These are phyloP conservation scores for Biston stratarius DNA, from an alignment of 2,888 invertebrate species.

Conservation along the genomic window DNA sequence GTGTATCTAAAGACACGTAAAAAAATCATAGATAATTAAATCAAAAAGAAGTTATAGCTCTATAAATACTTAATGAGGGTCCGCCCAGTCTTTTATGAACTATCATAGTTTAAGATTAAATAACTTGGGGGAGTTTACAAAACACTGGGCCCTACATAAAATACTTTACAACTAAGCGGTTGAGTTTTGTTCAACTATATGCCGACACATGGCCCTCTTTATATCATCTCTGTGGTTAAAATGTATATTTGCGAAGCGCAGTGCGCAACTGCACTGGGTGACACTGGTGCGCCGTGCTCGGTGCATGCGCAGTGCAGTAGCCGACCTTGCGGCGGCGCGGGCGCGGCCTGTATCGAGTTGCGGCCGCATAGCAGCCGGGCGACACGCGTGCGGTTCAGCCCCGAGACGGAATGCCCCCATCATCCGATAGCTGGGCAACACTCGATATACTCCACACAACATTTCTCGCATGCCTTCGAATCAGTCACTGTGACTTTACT, in stretches of 20 bases:
- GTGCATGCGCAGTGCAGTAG: slow-evolving; percentile 79
- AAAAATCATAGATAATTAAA: too few relatives aligned
- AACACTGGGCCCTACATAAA: too few relatives aligned
- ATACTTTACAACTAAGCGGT: too few relatives aligned
- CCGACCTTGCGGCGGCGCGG: slow-evolving; percentile 76
- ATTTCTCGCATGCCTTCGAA: slow-evolving; percentile 69
- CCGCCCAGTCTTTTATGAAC: too few relatives aligned
- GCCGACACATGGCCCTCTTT: too few relatives aligned
- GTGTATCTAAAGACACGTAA: too few relatives aligned
- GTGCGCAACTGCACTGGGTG: too few relatives aligned
- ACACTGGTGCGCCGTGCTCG: neutral
- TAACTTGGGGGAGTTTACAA: too few relatives aligned
- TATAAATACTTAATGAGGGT: too few relatives aligned
- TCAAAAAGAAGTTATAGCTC: too few relatives aligned
- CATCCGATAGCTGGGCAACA: slow-evolving; percentile 76
- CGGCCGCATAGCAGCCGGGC: slow-evolving; percentile 79
- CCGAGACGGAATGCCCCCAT: slow-evolving; percentile 80
- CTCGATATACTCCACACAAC: slow-evolving; percentile 75
- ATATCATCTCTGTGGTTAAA: neutral
- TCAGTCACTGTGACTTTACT: slow-evolving; percentile 67
- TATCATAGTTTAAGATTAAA: too few relatives aligned
- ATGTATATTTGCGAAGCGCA: neutral
- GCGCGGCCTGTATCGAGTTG: slow-evolving; percentile 69
- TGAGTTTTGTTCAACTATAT: too few relatives aligned
- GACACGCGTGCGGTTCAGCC: slow-evolving; percentile 78